phyloP scores from a whole-genome alignment of 2,113 vertebrate genomes.

The Clarias magur region DNA sequence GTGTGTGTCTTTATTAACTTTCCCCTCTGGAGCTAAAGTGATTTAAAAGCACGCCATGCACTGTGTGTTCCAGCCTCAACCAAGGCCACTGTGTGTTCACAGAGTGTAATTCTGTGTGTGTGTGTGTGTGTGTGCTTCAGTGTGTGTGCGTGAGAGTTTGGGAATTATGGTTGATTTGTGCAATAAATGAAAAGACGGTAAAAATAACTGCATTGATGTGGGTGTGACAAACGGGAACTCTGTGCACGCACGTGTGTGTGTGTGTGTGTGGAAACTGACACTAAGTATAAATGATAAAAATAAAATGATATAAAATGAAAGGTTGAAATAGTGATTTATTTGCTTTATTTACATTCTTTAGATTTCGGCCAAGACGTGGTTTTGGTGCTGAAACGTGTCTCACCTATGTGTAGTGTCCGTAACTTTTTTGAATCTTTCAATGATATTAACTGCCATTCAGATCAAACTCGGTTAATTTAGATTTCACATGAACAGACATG shows the following conservation, averaged over 20 bases:
- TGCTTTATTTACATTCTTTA: too few species aligned
- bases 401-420: too few species aligned
- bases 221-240: neutral
- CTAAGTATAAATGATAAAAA: conserved; percentile 4
- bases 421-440: too few species aligned
- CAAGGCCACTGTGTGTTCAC: neutral
- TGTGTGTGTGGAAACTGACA: neutral
- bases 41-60: conserved; percentile 8
- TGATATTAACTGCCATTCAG: too few species aligned
- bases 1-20: neutral
- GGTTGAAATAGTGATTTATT: too few species aligned
- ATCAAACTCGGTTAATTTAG: too few species aligned
- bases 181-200: conserved; percentile 1
- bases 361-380: too few species aligned
- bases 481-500: too few species aligned
- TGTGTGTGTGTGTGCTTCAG: conserved; percentile 29
- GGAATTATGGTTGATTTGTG: neutral
- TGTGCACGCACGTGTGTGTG: neutral
- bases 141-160: too few species aligned
- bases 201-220: neutral
- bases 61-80: neutral
- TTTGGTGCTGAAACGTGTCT: too few species aligned
- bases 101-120: neutral
- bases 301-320: conserved; percentile 14
- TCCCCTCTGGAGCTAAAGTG: neutral